Percentiles rank a stretch among this genome's conserved stretches.
phyloP scores from a whole-genome alignment of 1,140 invertebrate genomes.

The Caenorhabditis brenneri region DNA sequence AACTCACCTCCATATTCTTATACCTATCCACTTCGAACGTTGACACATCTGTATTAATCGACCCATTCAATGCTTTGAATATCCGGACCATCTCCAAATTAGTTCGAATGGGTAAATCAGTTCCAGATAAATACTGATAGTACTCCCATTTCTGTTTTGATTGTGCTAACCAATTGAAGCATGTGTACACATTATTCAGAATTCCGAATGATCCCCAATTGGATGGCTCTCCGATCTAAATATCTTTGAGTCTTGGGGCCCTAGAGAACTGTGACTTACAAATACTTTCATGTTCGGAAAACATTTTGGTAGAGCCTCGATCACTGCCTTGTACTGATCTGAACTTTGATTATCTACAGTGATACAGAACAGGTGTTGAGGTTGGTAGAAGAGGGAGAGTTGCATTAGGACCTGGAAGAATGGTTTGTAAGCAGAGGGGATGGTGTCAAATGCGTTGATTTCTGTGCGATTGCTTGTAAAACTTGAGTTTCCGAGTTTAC shows the following conservation, averaged over 20 bases:
- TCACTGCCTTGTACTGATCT: constrained; percentile 57
- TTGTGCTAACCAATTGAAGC: constrained; percentile 58
- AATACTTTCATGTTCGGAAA: constrained; percentile 65
- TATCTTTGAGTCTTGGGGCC: too few relatives aligned
- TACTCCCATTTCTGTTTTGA: constrained; percentile 62
- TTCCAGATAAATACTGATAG: constrained; percentile 61
- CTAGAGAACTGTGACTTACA: too few relatives aligned
- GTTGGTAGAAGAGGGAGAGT: constrained; percentile 62
- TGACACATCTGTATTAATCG: constrained; percentile 58
- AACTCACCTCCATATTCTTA: constrained; percentile 39
- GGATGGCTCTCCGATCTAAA: constrained; percentile 56
- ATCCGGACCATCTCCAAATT: constrained; percentile 68
- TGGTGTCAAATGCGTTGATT: too few relatives aligned
- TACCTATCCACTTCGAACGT: constrained; percentile 45
- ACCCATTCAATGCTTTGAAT: constrained; percentile 63
- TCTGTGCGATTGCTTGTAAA: too few relatives aligned
- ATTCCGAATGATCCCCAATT: constrained; percentile 54
- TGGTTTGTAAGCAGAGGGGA: too few relatives aligned
- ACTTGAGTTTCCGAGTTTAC: too few relatives aligned
- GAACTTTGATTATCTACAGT: constrained; percentile 59
- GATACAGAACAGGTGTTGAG: constrained; percentile 66
- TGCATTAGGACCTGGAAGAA: constrained; percentile 56
- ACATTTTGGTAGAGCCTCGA: constrained; percentile 57
- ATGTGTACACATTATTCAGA: constrained; percentile 61
- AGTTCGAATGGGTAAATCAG: constrained; percentile 64